These are phyloP conservation scores for Valencia hispanica DNA, from an alignment of 2,797 vertebrate species.

Conservation along the genomic window DNA sequence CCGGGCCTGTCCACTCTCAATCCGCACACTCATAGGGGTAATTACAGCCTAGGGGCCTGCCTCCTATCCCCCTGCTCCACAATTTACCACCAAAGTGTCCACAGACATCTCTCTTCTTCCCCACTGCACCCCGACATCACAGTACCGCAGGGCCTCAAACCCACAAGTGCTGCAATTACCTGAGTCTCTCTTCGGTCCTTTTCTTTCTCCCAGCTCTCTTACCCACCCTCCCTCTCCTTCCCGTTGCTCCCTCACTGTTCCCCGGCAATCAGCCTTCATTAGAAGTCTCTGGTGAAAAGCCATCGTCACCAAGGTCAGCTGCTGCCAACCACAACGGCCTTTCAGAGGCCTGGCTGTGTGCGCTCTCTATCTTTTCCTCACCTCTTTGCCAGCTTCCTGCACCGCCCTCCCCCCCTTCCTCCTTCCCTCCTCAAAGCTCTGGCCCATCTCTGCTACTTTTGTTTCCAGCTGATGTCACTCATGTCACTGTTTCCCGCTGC, in stretches of 20 bases:
- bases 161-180: conserved; percentile 87
- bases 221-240: conserved; percentile 31
- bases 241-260: conserved; percentile 75
- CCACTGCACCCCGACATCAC: conserved; percentile 79
- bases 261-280: conserved; percentile 86
- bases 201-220: conserved; percentile 53
- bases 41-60: conserved; percentile 81
- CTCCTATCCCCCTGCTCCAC: conserved; percentile 74
- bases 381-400: conserved; percentile 47
- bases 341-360: conserved; percentile 73
- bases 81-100: conserved; percentile 82
- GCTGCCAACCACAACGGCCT: conserved; percentile 77
- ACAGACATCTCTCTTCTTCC: conserved; percentile 79
- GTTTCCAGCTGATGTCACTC: conserved; percentile 72
- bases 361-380: conserved; percentile 65
- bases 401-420: conserved; percentile 1
- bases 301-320: conserved; percentile 83
- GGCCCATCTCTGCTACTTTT: conserved; percentile 66
- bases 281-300: conserved; percentile 82
- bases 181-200: conserved; percentile 74
- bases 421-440: conserved; percentile 52
- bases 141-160: conserved; percentile 78
- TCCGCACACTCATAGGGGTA: conserved; percentile 78
- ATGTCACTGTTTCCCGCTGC: conserved; percentile 66
- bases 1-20: conserved; percentile 76